phyloP scores from a whole-genome alignment of 1,140 invertebrate genomes.

The Drosophila arawakana region DNA sequence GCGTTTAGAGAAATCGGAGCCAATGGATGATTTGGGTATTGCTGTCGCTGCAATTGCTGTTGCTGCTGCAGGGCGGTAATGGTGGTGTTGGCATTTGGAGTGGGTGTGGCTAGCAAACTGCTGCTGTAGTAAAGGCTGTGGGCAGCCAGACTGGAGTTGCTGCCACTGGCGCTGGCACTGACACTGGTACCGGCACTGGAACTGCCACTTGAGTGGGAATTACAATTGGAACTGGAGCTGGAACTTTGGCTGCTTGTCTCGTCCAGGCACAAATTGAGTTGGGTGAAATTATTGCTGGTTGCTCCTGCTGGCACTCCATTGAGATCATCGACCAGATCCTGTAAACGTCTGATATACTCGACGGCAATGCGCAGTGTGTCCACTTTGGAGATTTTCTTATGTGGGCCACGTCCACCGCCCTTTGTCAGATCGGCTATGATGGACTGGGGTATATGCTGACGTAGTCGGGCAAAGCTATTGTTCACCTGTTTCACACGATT shows the following conservation, averaged over 20 bases:
- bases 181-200: constrained; percentile 27
- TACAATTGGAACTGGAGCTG: constrained; percentile 26
- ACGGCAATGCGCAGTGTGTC: constrained; percentile 97
- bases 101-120: constrained; percentile 1
- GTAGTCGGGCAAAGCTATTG: constrained; percentile 94
- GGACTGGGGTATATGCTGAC: constrained; percentile 93
- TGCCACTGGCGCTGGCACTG: constrained; percentile 39
- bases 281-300: constrained; percentile 16
- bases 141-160: constrained; percentile 85
- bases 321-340: constrained; percentile 91
- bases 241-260: constrained; percentile 83
- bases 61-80: constrained; percentile 67
- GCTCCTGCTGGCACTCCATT: constrained; percentile 40
- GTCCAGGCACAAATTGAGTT: constrained; percentile 68
- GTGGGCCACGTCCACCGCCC: constrained; percentile 87
- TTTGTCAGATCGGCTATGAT: constrained; percentile 89
- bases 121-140: constrained; percentile 88
- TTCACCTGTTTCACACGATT: constrained; percentile 98
- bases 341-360: constrained; percentile 96
- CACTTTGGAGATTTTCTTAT: constrained; percentile 97
- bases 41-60: constrained; percentile 71
- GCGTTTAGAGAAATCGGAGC: constrained; percentile 65
- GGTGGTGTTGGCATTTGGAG: background rate
- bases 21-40: constrained; percentile 66
- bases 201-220: constrained; percentile 2